Conservation (phyloP, 30 jellyfish, hydroid and myxozoan genomes). For the Turritopsis rubra region DNA sequence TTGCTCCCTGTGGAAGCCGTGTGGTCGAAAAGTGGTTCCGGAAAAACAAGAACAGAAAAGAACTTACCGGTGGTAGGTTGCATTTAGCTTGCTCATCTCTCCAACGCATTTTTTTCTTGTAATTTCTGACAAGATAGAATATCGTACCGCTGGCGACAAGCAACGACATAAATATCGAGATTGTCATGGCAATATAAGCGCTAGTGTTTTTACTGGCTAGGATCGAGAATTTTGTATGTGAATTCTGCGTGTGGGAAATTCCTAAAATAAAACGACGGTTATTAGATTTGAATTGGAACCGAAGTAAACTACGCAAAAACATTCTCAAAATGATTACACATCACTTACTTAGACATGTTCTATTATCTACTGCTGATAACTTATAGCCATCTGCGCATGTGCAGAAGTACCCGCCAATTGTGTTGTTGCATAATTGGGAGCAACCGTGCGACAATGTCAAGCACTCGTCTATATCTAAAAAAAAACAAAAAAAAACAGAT, state of each 20-base stretch:
- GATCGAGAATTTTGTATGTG: slow-evolving; percentile 6
- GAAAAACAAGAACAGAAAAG: no score
- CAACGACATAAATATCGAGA: background rate
- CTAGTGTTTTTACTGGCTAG: background rate
- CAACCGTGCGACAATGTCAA: slow-evolving; percentile 14
- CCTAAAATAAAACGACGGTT: background rate
- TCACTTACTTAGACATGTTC: slow-evolving; percentile 80
- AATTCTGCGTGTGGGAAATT: slow-evolving; percentile 7
- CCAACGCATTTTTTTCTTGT: slow-evolving; percentile 1
- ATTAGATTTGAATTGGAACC: background rate
- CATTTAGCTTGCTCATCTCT: slow-evolving; percentile 3
- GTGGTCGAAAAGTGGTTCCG: background rate
- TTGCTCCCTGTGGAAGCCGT: no score
- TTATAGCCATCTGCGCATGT: slow-evolving; percentile 32
- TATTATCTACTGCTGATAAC: slow-evolving; percentile 26
- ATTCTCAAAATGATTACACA: background rate
- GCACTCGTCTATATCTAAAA: slow-evolving; percentile 40
- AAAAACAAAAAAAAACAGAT: no score
- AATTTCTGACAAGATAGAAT: slow-evolving; percentile 11
- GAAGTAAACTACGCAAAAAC: background rate
- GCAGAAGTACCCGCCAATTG: slow-evolving; percentile 36
- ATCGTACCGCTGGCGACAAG: slow-evolving; percentile 8
- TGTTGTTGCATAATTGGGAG: slow-evolving; percentile 23
- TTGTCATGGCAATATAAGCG: slow-evolving; percentile 17
- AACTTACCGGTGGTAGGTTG: slow-evolving; percentile 25